Evolutionary conservation across 35 echinoderm and acorn worm genomes (phyloP).

Genomic region (Apostichopus japonicus): DNA sequence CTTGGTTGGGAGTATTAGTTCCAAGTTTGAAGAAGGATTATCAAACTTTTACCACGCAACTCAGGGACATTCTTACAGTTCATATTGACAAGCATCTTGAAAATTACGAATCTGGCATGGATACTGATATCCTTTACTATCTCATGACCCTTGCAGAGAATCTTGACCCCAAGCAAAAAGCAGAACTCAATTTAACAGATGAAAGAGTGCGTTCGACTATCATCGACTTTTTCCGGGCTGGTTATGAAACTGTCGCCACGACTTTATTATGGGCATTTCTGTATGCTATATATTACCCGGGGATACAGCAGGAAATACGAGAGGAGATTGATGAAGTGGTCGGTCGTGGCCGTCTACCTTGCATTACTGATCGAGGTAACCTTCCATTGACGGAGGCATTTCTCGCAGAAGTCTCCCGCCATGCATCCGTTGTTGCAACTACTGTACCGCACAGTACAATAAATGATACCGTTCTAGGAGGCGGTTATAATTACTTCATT

Average conservation of each 20-base stretch:
- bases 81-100: slow-evolving; percentile 31
- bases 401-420: slow-evolving; percentile 67
- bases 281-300: slow-evolving; percentile 66
- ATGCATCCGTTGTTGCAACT: slow-evolving; percentile 58
- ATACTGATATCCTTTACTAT: slow-evolving; percentile 78
- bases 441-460: slow-evolving; percentile 76
- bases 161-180: slow-evolving; percentile 35
- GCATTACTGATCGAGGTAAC: slow-evolving; percentile 57
- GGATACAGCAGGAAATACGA: slow-evolving; percentile 63
- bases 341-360: slow-evolving; percentile 64
- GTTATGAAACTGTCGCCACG: slow-evolving; percentile 71
- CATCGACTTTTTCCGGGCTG: slow-evolving; percentile 76
- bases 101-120: slow-evolving; percentile 57
- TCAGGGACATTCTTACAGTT: slow-evolving; percentile 18
- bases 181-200: slow-evolving; percentile 45
- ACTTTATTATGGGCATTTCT: slow-evolving; percentile 68
- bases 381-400: slow-evolving; percentile 75
- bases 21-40: slow-evolving; percentile 35
- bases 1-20: slow-evolving; percentile 58
- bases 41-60: not conserved
- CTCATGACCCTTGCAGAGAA: slow-evolving; percentile 56
- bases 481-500: slow-evolving; percentile 63
- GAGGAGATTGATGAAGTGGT: slow-evolving; percentile 73
- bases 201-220: slow-evolving; percentile 32
- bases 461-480: slow-evolving; percentile 65